Evolutionary conservation across 1,140 invertebrate genomes (phyloP).

Genomic region (Plectrocnemia conspersa): DNA sequence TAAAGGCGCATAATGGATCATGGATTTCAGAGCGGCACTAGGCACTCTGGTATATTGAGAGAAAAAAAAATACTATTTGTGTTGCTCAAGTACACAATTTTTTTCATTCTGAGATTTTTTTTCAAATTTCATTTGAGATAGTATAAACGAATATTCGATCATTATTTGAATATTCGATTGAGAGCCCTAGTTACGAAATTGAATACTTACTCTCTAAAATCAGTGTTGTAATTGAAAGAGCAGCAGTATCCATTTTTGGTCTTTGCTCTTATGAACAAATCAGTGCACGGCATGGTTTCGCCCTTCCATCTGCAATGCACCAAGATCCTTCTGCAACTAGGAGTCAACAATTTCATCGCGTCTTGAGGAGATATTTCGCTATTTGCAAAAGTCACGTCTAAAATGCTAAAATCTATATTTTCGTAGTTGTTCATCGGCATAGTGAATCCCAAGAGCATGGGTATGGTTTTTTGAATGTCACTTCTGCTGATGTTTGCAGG

Average conservation of each 20-base stretch:
- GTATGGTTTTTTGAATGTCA: slow-evolving; percentile 25
- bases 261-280: slow-evolving; percentile 41
- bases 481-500: slow-evolving; percentile 19
- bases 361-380: slow-evolving; percentile 22
- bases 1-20: too few relatives aligned
- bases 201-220: slow-evolving; percentile 20
- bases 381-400: slow-evolving; percentile 26
- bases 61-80: too few relatives aligned
- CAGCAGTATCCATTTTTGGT: slow-evolving; percentile 48
- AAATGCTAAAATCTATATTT: neutral
- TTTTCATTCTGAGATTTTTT: too few relatives aligned
- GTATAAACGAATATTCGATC: too few relatives aligned
- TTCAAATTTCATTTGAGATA: too few relatives aligned
- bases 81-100: too few relatives aligned
- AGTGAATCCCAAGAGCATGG: slow-evolving; percentile 34
- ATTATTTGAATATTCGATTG: too few relatives aligned
- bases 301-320: slow-evolving; percentile 48
- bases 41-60: too few relatives aligned
- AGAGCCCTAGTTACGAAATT: too few relatives aligned
- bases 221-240: slow-evolving; percentile 45
- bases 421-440: slow-evolving; percentile 1
- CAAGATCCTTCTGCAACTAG: slow-evolving; percentile 40
- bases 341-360: slow-evolving; percentile 37
- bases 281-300: slow-evolving; percentile 36
- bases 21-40: too few relatives aligned